Percentiles rank a stretch among this genome's conserved stretches.
These are phyloP conservation scores for Falcunculus frontatus DNA, from an alignment of 2,113 vertebrate species.

Conservation along the genomic window DNA sequence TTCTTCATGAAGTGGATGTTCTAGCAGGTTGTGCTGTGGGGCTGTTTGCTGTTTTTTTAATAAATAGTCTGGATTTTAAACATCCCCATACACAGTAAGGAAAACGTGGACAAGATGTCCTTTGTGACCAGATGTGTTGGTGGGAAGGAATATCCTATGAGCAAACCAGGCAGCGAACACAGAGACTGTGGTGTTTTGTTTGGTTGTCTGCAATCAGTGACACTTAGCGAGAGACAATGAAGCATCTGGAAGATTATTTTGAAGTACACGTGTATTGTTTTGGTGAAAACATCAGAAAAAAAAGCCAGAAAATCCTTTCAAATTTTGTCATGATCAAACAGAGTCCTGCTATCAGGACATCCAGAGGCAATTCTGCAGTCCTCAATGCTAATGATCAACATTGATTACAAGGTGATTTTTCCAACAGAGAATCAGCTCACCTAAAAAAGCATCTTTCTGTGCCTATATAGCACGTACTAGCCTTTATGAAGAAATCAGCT, in stretches of 20 bases:
- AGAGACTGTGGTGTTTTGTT: not conserved
- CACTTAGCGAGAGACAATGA: not conserved
- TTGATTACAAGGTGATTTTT: not conserved
- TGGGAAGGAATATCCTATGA: not conserved
- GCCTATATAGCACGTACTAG: not conserved
- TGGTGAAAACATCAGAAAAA: not conserved
- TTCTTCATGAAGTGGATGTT: not conserved
- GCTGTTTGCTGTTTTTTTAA: not conserved
- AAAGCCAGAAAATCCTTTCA: not conserved
- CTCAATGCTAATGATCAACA: not conserved
- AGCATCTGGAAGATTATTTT: not conserved
- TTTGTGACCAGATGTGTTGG: not conserved
- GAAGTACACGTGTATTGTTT: not conserved
- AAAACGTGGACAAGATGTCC: fast-evolving
- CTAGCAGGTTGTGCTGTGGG: not conserved
- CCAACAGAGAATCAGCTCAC: not conserved
- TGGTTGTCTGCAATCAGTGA: not conserved
- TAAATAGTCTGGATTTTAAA: not conserved
- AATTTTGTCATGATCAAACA: not conserved
- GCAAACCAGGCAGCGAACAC: not conserved
- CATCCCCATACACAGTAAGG: not conserved
- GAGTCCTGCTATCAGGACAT: not conserved
- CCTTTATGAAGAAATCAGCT: not conserved
- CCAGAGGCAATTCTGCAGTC: not conserved
- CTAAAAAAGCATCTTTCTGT: not conserved